phyloP scores from a whole-genome alignment of 2,797 vertebrate species.

The Petrocephalus schoutedeni region DNA sequence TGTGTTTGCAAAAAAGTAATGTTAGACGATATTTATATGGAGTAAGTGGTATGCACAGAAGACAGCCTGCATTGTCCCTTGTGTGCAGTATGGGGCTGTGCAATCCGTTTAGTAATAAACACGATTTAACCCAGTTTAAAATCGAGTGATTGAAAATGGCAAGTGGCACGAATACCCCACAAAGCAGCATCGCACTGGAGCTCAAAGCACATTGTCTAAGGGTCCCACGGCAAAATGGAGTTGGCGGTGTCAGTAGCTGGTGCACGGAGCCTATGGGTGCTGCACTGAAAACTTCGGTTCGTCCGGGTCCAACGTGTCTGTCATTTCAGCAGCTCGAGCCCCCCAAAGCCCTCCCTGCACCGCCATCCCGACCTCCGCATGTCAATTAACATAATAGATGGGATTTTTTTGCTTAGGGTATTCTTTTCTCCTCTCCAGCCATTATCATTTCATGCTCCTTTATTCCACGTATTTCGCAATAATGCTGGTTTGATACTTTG shows the following conservation, averaged over 20 bases:
- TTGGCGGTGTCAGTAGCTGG: constrained; percentile 9
- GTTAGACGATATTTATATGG: not conserved
- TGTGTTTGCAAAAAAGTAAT: not conserved
- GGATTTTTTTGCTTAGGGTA: not conserved
- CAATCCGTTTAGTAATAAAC: constrained; percentile 8
- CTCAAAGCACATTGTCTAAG: constrained; percentile 20
- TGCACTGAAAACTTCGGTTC: not conserved
- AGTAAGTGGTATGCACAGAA: not conserved
- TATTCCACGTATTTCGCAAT: not conserved
- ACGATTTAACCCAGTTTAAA: constrained; percentile 22
- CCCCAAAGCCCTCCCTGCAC: not conserved
- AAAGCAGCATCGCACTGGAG: not conserved
- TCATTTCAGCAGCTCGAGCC: not conserved
- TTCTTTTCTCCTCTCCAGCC: not conserved
- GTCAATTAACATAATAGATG: constrained; percentile 17
- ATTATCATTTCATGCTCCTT: not conserved
- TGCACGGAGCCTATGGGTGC: not conserved
- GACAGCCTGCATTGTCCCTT: not conserved
- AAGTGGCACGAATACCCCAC: constrained; percentile 4
- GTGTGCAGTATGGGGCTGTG: constrained; percentile 5
- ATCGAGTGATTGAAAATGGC: constrained; percentile 5
- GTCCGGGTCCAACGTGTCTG: not conserved
- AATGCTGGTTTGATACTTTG: not conserved
- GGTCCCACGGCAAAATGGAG: constrained; percentile 1
- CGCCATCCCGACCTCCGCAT: not conserved